Base-by-base conservation (phyloP, 1,140 invertebrate species). In the Platyscapa corneri region DNA sequence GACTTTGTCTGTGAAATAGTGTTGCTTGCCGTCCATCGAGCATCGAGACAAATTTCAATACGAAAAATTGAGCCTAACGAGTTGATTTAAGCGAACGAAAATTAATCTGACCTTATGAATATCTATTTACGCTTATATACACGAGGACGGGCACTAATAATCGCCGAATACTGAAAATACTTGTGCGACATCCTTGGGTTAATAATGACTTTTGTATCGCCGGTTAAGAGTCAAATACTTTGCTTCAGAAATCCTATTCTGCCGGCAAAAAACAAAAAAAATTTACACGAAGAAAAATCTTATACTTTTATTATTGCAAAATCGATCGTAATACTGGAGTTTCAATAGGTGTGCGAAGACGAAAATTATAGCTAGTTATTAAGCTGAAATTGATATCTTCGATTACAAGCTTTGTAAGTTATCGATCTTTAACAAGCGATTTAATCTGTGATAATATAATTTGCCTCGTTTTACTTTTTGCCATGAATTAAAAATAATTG, bases 371-470 rank as follows among this genome's bases (percentile, higher is more conserved):
- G 37, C 42, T 74, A 16, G 30, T 60, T 60, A 27, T 60, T 60
- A 60, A 60, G 56, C 14, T 60, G 56, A 60, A 60, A 60, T 60
- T 60, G 23, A 60, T 60, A 23, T 27, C 56, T 60, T 37, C 67
- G 67, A 70, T 70, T 18, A 70, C 37, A 70, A 70, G 67, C 67
- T 70, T 70, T 70, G 67, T 37, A 37, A 37, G 30, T 70, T 70
- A 70, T 70, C 67, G 32, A 70, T 70, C 67, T 37, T 37, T 70
- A 70, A 70, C 34, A 20, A 70, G 16, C 67, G 16, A 70, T 70
- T 70, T 70, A 70, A 70, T 70, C 67, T 70, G 67, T 70, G 37
- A 70, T 70, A 70, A 70, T 70, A 70, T 32, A 70, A 70, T 70
- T 70, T 70, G 18, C 34, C 18, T 70, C 34, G 67, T 70, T 70